Percentiles rank a stretch among this genome's conserved stretches.
Evolutionary conservation across 1,140 invertebrate species (phyloP).

Genomic region (Lepidostoma basale): DNA sequence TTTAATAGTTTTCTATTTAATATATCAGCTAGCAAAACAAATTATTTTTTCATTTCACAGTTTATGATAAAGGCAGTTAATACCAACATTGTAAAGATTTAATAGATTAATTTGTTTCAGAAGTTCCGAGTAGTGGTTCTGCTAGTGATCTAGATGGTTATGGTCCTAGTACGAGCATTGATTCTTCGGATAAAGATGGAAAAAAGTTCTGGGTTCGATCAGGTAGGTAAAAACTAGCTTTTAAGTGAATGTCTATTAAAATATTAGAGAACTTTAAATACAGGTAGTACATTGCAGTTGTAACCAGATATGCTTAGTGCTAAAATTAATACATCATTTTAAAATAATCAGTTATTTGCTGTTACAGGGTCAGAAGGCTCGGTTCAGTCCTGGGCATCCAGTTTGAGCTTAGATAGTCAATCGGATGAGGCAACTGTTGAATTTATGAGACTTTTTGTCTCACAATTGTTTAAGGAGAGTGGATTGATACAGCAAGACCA

Average conservation of each 20-base stretch:
- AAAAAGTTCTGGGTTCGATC: conserved; percentile 62
- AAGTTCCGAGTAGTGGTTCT: conserved; percentile 60
- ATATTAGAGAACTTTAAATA: too few species aligned
- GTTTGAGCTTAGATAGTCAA: conserved; percentile 73
- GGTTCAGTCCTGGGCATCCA: conserved; percentile 75
- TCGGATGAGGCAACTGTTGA: conserved; percentile 71
- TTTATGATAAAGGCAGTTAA: too few species aligned
- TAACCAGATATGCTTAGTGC: too few species aligned
- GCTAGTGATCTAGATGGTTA: conserved; percentile 64
- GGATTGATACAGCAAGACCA: conserved; percentile 65
- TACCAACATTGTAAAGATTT: not conserved
- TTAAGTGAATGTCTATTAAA: too few species aligned
- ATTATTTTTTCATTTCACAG: not conserved
- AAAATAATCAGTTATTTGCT: not conserved
- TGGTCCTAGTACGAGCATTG: conserved; percentile 65
- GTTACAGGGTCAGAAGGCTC: conserved; percentile 69
- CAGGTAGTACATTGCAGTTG: too few species aligned
- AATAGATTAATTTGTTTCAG: conserved; percentile 23
- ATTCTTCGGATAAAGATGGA: conserved; percentile 63
- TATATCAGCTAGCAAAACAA: not conserved
- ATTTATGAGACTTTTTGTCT: conserved; percentile 77
- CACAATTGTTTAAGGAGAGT: conserved; percentile 68
- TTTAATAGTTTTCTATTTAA: too few species aligned
- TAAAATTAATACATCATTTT: too few species aligned
- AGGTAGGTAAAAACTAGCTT: conserved; percentile 49